phyloP scores from a whole-genome alignment of 2,797 vertebrate genomes.

The Acrossocheilus wenchowensis region DNA sequence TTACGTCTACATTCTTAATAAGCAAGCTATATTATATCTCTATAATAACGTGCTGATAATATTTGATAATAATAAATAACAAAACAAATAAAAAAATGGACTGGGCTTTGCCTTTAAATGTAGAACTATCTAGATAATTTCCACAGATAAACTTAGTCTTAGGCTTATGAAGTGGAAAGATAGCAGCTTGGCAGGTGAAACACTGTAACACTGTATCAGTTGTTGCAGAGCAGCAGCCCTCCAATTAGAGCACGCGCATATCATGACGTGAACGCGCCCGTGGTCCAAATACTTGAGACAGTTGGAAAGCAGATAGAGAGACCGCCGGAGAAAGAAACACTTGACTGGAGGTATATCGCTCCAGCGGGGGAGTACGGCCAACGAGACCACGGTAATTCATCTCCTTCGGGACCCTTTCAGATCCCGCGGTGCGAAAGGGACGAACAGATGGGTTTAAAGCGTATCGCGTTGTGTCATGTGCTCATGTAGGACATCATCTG shows the following conservation, averaged over 20 bases:
- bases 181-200: conserved; percentile 26
- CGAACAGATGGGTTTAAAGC: neutral
- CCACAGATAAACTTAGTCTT: neutral
- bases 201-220: conserved; percentile 47
- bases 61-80: neutral
- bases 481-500: conserved; percentile 49
- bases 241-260: conserved; percentile 74
- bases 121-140: neutral
- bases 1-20: neutral
- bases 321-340: conserved; percentile 46
- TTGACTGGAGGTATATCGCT: conserved; percentile 57
- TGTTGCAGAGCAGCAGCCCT: conserved; percentile 58
- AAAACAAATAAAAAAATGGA: neutral
- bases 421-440: neutral
- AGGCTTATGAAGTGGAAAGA: neutral
- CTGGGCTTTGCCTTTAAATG: neutral
- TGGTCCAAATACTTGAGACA: conserved; percentile 70
- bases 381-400: conserved; percentile 57
- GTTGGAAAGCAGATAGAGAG: conserved; percentile 57
- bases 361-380: conserved; percentile 50
- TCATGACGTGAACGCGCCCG: conserved; percentile 78
- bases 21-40: neutral
- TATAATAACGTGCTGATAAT: neutral
- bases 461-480: conserved; percentile 40
- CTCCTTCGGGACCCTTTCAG: conserved; percentile 36